Evolutionary conservation across 2,888 invertebrate genomes (phyloP).

Genomic region (Drosophila buzzatii): DNA sequence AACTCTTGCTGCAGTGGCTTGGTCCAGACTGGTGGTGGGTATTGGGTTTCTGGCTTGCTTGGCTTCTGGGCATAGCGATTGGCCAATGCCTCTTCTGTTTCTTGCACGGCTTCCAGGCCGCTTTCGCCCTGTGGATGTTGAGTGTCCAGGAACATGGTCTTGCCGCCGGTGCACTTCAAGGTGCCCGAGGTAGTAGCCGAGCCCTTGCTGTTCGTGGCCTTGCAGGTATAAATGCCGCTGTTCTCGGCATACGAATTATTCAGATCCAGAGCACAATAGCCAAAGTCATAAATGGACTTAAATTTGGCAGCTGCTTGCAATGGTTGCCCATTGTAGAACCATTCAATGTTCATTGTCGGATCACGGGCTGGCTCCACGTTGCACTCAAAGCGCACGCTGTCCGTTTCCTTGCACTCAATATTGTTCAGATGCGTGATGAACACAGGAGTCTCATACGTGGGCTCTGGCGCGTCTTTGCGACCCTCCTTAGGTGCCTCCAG

Average conservation of each 20-base stretch:
- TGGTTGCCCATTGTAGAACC: slow-evolving; percentile 97
- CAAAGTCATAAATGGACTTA: slow-evolving; percentile 97
- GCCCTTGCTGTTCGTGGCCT: slow-evolving; percentile 95
- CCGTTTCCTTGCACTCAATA: slow-evolving; percentile 94
- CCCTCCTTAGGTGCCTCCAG: slow-evolving; percentile 92
- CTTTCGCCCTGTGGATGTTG: slow-evolving; percentile 97
- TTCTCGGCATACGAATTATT: slow-evolving; percentile 95
- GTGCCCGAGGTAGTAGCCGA: slow-evolving; percentile 96
- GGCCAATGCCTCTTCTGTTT: slow-evolving; percentile 93
- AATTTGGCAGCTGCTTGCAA: slow-evolving; percentile 95
- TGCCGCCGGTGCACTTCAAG: slow-evolving; percentile 92
- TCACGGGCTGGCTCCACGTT: slow-evolving; percentile 96
- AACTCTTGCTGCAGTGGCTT: slow-evolving; percentile 93
- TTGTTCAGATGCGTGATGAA: slow-evolving; percentile 96
- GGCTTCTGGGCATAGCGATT: slow-evolving; percentile 90
- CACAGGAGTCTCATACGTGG: slow-evolving; percentile 93
- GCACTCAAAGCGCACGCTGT: slow-evolving; percentile 95
- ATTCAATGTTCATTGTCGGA: slow-evolving; percentile 95
- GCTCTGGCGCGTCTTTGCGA: slow-evolving; percentile 90
- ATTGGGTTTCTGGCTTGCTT: slow-evolving; percentile 91
- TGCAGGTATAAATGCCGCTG: slow-evolving; percentile 96
- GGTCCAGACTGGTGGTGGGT: slow-evolving; percentile 94
- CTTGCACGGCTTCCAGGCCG: slow-evolving; percentile 95
- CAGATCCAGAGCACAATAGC: slow-evolving; percentile 96
- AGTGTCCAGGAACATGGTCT: slow-evolving; percentile 93